These are phyloP conservation scores for Hydroisotoma schaefferi DNA, from an alignment of 2,888 invertebrate species.

Conservation along the genomic window DNA sequence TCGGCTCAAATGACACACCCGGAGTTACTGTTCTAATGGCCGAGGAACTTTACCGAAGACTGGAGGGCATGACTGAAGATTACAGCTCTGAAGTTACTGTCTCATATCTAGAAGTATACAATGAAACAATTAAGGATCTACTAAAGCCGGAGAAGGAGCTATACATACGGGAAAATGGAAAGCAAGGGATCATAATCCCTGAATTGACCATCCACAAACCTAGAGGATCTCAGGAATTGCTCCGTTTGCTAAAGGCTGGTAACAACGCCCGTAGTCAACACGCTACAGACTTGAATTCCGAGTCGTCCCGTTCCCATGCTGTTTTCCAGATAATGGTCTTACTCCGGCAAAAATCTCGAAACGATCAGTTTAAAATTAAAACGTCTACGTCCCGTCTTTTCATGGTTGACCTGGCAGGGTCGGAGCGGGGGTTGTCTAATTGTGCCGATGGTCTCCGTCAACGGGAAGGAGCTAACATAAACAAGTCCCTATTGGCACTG, in stretches of 20 bases:
- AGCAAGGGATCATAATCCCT: constrained; percentile 75
- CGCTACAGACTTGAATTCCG: constrained; percentile 91
- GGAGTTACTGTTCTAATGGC: constrained; percentile 88
- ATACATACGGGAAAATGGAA: constrained; percentile 51
- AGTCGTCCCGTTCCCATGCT: constrained; percentile 93
- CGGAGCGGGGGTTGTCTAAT: constrained; percentile 83
- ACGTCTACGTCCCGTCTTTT: constrained; percentile 22
- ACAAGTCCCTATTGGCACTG: constrained; percentile 80
- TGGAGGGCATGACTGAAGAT: constrained; percentile 65
- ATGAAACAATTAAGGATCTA: constrained; percentile 84
- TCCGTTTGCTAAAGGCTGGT: constrained; percentile 73
- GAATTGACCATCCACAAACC: constrained; percentile 73
- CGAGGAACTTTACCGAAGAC: constrained; percentile 74
- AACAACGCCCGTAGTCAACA: constrained; percentile 87
- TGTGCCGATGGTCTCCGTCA: constrained; percentile 75
- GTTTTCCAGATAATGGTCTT: constrained; percentile 70
- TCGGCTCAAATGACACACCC: constrained; percentile 70
- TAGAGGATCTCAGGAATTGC: constrained; percentile 69
- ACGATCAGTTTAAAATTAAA: constrained; percentile 1
- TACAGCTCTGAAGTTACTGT: constrained; percentile 71
- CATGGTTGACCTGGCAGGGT: constrained; percentile 92
- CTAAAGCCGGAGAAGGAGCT: constrained; percentile 58
- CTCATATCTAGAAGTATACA: constrained; percentile 77
- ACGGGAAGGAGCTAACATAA: constrained; percentile 91
- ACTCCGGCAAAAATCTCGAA: constrained; percentile 13